Conservation (phyloP, 2,888 invertebrate species). For the Orchesella flavescens region DNA sequence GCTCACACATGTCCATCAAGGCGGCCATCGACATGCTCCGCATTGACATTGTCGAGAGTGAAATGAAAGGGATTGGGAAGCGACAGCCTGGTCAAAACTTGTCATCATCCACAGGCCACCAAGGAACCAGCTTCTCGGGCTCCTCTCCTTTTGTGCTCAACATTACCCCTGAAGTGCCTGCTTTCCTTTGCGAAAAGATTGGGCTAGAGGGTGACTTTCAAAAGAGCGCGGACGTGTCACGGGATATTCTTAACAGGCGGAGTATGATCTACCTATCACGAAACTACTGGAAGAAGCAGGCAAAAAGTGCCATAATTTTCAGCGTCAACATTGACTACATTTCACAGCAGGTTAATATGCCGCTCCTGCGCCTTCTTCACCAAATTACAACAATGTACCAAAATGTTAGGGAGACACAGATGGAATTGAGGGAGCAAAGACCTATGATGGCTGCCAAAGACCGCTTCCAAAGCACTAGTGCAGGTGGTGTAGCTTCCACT, state of each 20-base stretch:
- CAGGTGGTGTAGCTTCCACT: not conserved
- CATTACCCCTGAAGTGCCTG: constrained; percentile 84
- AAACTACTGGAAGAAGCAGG: constrained; percentile 90
- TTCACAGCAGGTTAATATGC: constrained; percentile 95
- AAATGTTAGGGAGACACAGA: constrained; percentile 95
- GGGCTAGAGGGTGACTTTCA: constrained; percentile 91
- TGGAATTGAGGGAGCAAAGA: constrained; percentile 85
- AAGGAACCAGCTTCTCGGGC: not conserved
- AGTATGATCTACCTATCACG: constrained; percentile 89
- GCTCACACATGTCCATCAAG: constrained; percentile 87
- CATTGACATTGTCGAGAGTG: constrained; percentile 95
- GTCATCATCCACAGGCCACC: not conserved
- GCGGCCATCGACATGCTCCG: constrained; percentile 90
- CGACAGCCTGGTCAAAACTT: constrained; percentile 43
- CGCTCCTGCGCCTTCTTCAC: constrained; percentile 89
- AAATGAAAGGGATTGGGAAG: constrained; percentile 74
- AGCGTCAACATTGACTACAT: constrained; percentile 90
- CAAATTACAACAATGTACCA: constrained; percentile 98
- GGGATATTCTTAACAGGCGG: constrained; percentile 81
- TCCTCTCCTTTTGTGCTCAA: constrained; percentile 76
- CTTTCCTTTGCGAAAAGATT: constrained; percentile 93
- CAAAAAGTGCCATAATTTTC: constrained; percentile 92
- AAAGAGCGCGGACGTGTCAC: constrained; percentile 70
- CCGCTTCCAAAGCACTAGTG: not conserved
- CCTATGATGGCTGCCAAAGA: constrained; percentile 50